phyloP scores from a whole-genome alignment of 2,113 vertebrate genomes.

The Caranx melampygus region DNA sequence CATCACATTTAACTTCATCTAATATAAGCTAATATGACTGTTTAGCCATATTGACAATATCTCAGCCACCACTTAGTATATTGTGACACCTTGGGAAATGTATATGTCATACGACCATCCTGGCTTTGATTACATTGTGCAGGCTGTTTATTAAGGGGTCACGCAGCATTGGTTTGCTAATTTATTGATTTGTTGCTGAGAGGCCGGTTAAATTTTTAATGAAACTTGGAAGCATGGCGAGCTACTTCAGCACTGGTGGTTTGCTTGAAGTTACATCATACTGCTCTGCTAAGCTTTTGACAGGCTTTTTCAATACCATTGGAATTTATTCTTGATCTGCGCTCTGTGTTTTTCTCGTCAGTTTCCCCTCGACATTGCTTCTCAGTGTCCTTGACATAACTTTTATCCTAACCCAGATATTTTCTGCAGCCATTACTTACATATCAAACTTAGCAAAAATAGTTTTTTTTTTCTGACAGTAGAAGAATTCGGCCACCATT shows the following conservation, averaged over 20 bases:
- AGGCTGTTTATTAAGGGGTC: conserved; percentile 52
- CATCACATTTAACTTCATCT: not conserved
- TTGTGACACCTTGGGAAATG: conserved; percentile 18
- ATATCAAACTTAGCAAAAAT: not conserved
- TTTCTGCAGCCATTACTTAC: not conserved
- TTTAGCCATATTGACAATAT: conserved; percentile 11
- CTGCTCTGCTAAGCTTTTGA: conserved; percentile 21
- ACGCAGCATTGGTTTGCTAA: conserved; percentile 59
- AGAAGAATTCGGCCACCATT: not conserved
- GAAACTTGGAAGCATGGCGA: conserved; percentile 35
- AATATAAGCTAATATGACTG: not conserved
- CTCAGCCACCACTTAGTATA: not conserved
- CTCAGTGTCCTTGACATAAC: conserved; percentile 39
- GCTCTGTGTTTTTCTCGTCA: not conserved
- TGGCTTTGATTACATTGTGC: conserved; percentile 57
- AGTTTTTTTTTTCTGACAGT: not conserved
- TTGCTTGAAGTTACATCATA: conserved; percentile 42
- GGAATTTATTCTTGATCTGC: conserved; percentile 24
- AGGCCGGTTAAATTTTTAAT: conserved; percentile 72
- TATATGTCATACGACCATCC: conserved; percentile 1
- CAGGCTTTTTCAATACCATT: conserved; percentile 9
- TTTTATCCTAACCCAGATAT: conserved; percentile 23
- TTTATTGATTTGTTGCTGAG: conserved; percentile 70
- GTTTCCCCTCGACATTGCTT: conserved; percentile 13
- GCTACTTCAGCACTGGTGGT: conserved; percentile 22